Conservation (phyloP, 1,140 invertebrate species). For the Oreohelix idahoensis region DNA sequence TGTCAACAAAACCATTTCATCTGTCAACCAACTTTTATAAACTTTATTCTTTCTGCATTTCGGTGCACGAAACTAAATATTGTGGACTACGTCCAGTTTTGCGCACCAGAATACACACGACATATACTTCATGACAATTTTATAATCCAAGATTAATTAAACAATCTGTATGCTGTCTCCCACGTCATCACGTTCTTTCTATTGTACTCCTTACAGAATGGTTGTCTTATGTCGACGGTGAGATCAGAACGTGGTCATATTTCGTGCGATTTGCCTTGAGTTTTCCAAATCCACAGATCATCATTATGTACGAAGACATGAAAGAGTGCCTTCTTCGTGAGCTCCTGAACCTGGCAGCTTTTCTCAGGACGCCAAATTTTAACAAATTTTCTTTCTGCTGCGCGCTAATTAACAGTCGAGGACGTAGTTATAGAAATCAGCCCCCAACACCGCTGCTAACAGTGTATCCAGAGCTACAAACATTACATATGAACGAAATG, state of each 20-base stretch:
- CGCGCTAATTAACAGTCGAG: background rate
- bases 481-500: background rate
- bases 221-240: background rate
- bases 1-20: background rate
- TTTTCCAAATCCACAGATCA: background rate
- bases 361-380: background rate
- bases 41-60: background rate
- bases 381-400: background rate
- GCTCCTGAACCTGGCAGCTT: background rate
- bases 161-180: too few relatives aligned
- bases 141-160: too few relatives aligned
- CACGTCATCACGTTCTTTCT: too few relatives aligned
- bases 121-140: too few relatives aligned
- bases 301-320: background rate
- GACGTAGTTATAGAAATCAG: background rate
- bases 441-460: background rate
- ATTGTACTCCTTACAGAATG: background rate
- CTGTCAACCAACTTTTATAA: background rate
- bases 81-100: too few relatives aligned
- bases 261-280: background rate
- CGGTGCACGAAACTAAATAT: too few relatives aligned
- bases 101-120: too few relatives aligned
- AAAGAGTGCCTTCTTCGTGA: background rate
- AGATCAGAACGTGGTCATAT: background rate
- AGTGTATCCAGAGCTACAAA: background rate